Percentiles rank a stretch among this genome's conserved stretches.
Conservation (phyloP, 2,888 invertebrate species). For the Orthosia incerta region DNA sequence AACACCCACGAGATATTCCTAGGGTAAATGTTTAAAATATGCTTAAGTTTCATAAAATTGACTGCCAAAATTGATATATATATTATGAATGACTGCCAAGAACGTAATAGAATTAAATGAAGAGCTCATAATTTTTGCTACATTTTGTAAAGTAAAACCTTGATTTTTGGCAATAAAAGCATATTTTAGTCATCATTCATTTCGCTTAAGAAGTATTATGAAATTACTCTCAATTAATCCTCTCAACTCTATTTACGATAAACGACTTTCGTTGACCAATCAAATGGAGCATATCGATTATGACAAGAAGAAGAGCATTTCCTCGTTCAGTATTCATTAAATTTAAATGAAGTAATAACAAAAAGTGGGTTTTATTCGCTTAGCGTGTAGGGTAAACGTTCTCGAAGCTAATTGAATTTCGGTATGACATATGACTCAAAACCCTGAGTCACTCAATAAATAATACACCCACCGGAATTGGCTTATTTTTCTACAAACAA, state of each 20-base stretch:
- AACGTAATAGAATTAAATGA: no score
- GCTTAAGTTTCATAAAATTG: no score
- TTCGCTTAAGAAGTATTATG: background rate
- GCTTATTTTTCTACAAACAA: no score
- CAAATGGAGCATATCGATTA: background rate
- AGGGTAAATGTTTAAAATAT: no score
- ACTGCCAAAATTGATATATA: no score
- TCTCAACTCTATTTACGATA: constrained; percentile 21
- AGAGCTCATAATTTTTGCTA: no score
- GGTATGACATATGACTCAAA: constrained; percentile 63
- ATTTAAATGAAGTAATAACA: constrained; percentile 52
- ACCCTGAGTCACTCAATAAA: constrained; percentile 69
- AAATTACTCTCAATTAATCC: background rate
- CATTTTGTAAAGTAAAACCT: no score
- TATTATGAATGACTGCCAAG: no score
- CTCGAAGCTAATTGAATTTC: no score
- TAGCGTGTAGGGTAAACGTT: no score
- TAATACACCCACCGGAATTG: constrained; percentile 69
- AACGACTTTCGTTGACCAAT: constrained; percentile 28
- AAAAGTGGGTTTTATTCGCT: constrained; percentile 42
- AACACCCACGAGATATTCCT: no score
- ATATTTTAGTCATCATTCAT: constrained; percentile 16
- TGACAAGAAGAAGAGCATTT: constrained; percentile 2
- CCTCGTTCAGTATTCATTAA: constrained; percentile 25
- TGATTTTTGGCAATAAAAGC: background rate